Percentiles rank a stretch among this genome's conserved stretches.
Evolutionary conservation across 2,113 vertebrate species (phyloP).

Genomic region (Saccopteryx leptura): DNA sequence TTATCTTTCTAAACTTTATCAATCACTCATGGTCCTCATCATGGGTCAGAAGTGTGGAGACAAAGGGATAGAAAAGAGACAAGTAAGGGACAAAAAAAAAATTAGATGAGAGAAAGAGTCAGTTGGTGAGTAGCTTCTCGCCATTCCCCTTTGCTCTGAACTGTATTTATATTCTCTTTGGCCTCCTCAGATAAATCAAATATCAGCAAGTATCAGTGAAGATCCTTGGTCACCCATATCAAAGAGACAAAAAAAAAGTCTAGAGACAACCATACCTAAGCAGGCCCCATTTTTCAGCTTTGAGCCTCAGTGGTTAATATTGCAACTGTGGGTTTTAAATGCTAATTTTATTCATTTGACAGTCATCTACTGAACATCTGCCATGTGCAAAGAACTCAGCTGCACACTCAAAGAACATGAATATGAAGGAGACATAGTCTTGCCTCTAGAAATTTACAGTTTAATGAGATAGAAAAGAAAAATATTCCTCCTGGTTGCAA

Average conservation of each 20-base stretch:
- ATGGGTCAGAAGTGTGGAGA: neutral
- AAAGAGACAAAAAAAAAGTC: neutral
- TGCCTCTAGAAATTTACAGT: constrained; percentile 57
- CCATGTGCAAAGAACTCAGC: constrained; percentile 1
- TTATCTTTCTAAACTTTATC: constrained; percentile 11
- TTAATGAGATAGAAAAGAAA: constrained; percentile 54
- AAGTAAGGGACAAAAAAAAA: neutral
- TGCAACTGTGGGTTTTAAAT: constrained; percentile 26
- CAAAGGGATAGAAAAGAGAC: neutral
- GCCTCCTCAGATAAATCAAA: constrained; percentile 7
- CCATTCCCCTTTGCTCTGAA: neutral
- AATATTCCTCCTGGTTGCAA: constrained; percentile 3
- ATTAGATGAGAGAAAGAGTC: neutral
- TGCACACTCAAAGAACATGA: constrained; percentile 3
- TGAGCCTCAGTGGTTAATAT: neutral
- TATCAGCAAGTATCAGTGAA: neutral
- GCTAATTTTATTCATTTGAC: constrained; percentile 29
- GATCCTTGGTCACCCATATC: neutral
- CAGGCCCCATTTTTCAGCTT: neutral
- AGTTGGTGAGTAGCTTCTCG: neutral
- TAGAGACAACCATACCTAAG: neutral
- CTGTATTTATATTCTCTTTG: neutral
- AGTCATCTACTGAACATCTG: constrained; percentile 55
- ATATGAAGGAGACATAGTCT: constrained; percentile 36
- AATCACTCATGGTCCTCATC: neutral